Evolutionary conservation across 1,140 invertebrate genomes (phyloP).

Genomic region (Arctopsyche grandis): DNA sequence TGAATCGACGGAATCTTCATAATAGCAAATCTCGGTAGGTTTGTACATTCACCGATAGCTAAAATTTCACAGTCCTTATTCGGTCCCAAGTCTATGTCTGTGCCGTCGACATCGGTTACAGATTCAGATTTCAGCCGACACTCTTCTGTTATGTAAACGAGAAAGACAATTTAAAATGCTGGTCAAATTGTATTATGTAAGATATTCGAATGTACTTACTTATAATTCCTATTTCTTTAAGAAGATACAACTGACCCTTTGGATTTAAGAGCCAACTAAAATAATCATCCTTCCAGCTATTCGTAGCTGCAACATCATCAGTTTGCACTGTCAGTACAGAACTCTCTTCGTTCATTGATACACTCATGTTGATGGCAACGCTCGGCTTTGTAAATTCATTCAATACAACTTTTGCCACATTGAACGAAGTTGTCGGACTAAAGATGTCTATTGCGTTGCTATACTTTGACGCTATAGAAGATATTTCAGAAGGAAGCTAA

Average conservation of each 20-base stretch:
- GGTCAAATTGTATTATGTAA: not conserved
- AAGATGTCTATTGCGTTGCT: conserved; percentile 26
- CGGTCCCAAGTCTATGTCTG: not conserved
- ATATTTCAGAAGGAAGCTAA: conserved; percentile 4
- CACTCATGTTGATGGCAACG: conserved; percentile 13
- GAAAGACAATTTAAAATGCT: too few species aligned
- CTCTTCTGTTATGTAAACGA: conserved; percentile 34
- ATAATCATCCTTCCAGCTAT: not conserved
- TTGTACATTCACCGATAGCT: conserved; percentile 45
- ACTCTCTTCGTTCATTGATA: not conserved
- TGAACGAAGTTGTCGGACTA: not conserved
- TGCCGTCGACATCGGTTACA: conserved; percentile 1
- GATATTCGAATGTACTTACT: conserved; percentile 14
- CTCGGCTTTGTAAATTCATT: conserved; percentile 21
- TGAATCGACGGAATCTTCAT: conserved; percentile 37
- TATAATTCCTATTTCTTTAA: conserved; percentile 26
- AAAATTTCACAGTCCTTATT: conserved; percentile 38
- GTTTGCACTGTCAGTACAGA: not conserved
- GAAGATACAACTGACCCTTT: conserved; percentile 14
- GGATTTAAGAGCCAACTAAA: not conserved
- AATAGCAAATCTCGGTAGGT: conserved; percentile 38
- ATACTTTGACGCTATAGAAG: conserved; percentile 19
- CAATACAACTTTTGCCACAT: conserved; percentile 11
- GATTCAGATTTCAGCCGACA: conserved; percentile 33
- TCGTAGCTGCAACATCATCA: not conserved